Evolutionary conservation across 2,888 invertebrate species (phyloP), one percentile per base, ranked within the genome.

Genomic region (Chrysomela aeneicollis): DNA sequence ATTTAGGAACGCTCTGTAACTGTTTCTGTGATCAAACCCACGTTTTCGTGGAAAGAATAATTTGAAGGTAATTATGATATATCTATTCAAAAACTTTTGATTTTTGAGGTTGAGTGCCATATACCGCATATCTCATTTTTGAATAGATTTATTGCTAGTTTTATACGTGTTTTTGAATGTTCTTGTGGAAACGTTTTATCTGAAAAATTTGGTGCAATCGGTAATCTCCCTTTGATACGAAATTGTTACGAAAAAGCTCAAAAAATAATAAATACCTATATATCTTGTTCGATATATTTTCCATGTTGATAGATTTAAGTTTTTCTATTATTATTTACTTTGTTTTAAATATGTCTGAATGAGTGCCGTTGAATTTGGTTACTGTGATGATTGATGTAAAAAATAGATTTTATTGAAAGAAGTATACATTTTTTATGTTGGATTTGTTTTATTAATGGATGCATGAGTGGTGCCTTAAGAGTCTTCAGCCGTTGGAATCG

Each of bases 331-430:
- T 53, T 26, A 53, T 30, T 51, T 17, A 55, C 37, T 37, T 42
- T n/a, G 47, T 22, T 65, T 59, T 22, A 49, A 57, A 19, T 58
- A 61, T 58, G 61, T 65, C 61, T 61, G 65, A 58, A 61, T 61
- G 65, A 61, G 61, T 53, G 65, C 54, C 53, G 58, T 61, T 58
- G 53, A 35, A 53, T 61, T 61, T 54, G 52, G 51, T 61, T 65
- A 65, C 65, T 65, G 65, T 65, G 65, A 65, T 65, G 61, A 64
- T 61, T 57, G 59, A 60, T 52, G 54, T 59, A 63, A 59, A 63
- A 49, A 49, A 50, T 61, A 46, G 61, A 51, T 64, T 63, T 61
- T 64, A 64, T 63, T 63, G 30, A 55, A 64, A 65, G 46, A 61
- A 65, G 58, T 64, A 61, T 58, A 58, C 49, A 55, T 61, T 60